Base-by-base conservation (phyloP, 2,797 vertebrate species). In the Perodicticus potto region DNA sequence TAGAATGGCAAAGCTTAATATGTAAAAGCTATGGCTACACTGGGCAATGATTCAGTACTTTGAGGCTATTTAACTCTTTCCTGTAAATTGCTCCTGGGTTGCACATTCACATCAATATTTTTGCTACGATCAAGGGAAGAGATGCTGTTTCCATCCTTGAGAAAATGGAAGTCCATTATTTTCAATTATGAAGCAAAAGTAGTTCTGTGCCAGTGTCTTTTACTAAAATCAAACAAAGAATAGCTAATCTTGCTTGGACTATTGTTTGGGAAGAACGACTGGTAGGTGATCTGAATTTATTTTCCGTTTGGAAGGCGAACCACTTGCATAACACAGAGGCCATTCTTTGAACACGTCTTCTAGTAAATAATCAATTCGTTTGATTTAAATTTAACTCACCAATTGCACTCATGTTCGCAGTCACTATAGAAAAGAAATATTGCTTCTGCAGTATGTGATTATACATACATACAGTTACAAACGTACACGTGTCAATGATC, bases 371-470 rank as follows among this genome's bases (percentile, higher is more conserved):
- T 53, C 59, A 85, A 45, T 22, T 93, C 9, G 81, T 81, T 89
- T n/a, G 0, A 83, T n/a, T 92, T 76, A 72, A 93, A 65, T 74
- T 49, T 95, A 85, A 95, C 49, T 57, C 13, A 87, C 70, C 69
- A 74, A 70, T 83, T 70, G 63, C 40, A 49, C 29, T 69, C 82
- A 89, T 25, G 43, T 20, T 95, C 19, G 27, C 7, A 73, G 23
- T 93, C 20, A 37, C n/a, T 63, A 16, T 3, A 80, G 37, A 61
- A 74, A 69, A 91, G 92, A 83, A 49, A 43, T 40, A 74, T 5
- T 34, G 14, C 20, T 55, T 45, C 27, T 67, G 8, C 4, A 37
- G 40, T 49, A 1, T 69, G 10, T 37, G 22, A 81, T 76, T 91
- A 59, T 57, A 91, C 3, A 19, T 27, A 45, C 5, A 45, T 6